Base-by-base conservation (phyloP, 2,113 vertebrate species). In the Sebastes fasciatus region DNA sequence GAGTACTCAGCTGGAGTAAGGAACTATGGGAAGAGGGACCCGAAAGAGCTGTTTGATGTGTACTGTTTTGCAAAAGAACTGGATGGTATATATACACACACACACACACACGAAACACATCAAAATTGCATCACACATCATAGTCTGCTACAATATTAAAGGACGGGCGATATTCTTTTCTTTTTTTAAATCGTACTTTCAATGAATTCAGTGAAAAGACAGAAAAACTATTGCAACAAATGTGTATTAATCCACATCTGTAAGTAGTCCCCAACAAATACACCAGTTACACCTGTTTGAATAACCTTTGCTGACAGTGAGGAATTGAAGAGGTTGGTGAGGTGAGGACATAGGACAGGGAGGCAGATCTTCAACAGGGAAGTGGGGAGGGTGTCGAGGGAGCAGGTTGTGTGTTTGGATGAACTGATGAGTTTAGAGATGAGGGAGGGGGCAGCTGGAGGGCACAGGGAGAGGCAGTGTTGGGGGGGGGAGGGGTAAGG, bases 21-120 rank as follows among this genome's bases (percentile, higher is more conserved):
- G 90, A 99, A 96, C 90, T 98, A 99, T 48, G 98, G 98, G 23
- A 94, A 89, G 74, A 95, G 96, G 26, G 96, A 97, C 76, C 95
- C 96, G 0, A 83, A 83, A 0, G 98, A 99, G 79, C 91, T 91
- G 75, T 99, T 98, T 65, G 98, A 99, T 4, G 98, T 97, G 8
- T 99, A 99, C 79, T 99, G 98, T 94, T 98, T 97, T 72, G 95
- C 96, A 69, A 93, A 88, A 34, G 95, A 97, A 86, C 94, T 98
- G 80, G 94, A 91, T 94, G 98, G 98, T 96, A 91, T 17, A 69
- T 2, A 65, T 42, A 66, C 73, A 62, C 64, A 51, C 51, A 74
- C 64, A 75, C 70, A 61, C 48, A 84, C 60, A 72, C 69, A 54
- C 17, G 64, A 48, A 66, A 77, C 16, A 71, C 51, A 77, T 86